Percentiles rank a stretch among this genome's conserved stretches.
Conservation (phyloP, 2,888 invertebrate genomes). For the Eutolmus rufibarbis region DNA sequence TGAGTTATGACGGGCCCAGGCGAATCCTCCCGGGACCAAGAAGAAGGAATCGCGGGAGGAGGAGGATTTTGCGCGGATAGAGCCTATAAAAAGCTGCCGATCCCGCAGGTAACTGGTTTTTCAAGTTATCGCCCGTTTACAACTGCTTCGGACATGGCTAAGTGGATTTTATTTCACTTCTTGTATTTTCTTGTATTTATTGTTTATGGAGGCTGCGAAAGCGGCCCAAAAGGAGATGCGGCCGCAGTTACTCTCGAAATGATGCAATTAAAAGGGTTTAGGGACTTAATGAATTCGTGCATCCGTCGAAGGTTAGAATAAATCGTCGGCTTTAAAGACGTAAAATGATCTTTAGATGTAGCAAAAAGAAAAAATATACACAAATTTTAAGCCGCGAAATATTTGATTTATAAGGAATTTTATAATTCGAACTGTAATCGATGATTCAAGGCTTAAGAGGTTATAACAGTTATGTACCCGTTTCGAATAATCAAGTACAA, state of each 20-base stretch:
- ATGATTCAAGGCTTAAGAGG: too few species aligned
- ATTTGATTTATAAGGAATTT: background rate
- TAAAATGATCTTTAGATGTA: background rate
- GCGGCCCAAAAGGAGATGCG: background rate
- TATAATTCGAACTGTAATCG: too few species aligned
- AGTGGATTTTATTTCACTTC: slow-evolving; percentile 30
- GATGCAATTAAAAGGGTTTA: slow-evolving; percentile 16
- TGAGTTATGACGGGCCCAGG: slow-evolving; percentile 7
- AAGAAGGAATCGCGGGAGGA: background rate
- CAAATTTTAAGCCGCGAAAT: background rate
- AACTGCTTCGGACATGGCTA: slow-evolving; percentile 6
- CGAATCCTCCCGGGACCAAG: background rate
- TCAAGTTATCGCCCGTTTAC: slow-evolving; percentile 15
- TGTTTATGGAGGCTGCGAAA: slow-evolving; percentile 12
- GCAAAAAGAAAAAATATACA: background rate
- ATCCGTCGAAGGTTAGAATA: background rate
- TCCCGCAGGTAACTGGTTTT: slow-evolving; percentile 27
- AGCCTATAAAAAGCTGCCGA: slow-evolving; percentile 34
- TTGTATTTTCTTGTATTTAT: slow-evolving; percentile 25
- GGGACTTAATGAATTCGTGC: background rate
- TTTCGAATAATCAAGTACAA: too few species aligned
- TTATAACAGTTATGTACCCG: too few species aligned
- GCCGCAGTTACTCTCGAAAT: background rate
- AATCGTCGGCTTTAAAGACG: background rate
- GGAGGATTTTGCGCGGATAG: background rate